Evolutionary conservation across 2,888 invertebrate species (phyloP), one percentile per base, ranked within the genome.

Genomic region (Muscina levida): DNA sequence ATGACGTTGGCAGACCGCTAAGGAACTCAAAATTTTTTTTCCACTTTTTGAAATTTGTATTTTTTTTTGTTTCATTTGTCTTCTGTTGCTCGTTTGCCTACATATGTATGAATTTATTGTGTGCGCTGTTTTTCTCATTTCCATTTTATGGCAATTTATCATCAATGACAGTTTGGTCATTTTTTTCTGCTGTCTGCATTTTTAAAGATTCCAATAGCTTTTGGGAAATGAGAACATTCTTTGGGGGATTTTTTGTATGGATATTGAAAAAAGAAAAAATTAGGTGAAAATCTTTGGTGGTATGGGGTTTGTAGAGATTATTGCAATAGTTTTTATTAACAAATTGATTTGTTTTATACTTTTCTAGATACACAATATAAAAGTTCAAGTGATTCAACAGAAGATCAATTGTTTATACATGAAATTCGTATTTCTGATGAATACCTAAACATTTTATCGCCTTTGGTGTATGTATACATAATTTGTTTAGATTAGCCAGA

Each of bases 81-180:
- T n/a, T n/a, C n/a, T n/a, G n/a, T n/a, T n/a, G n/a, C n/a, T n/a
- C n/a, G n/a, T n/a, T n/a, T n/a, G n/a, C n/a, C n/a, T n/a, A n/a
- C n/a, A n/a, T n/a, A n/a, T n/a, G n/a, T n/a, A n/a, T n/a, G n/a
- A n/a, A n/a, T n/a, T n/a, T n/a, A n/a, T n/a, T n/a, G n/a, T n/a
- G n/a, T n/a, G n/a, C n/a, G n/a, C n/a, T n/a, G n/a, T n/a, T n/a
- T n/a, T n/a, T n/a, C n/a, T n/a, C n/a, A n/a, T n/a, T n/a, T 53
- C 13, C 53, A 53, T 24, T 53, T 53, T 53, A 24, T 53, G 53
- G 53, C 53, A 53, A 53, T 53, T 53, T 53, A 53, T 53, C 24
- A 53, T 22, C 53, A 53, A 53, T 53, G 53, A 53, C 53, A 53
- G 24, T 53, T 13, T 53, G 4, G 8, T 31, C 31, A 31, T 31